phyloP scores from a whole-genome alignment of 2,113 vertebrate species.

The Pachypanchax playfairii region DNA sequence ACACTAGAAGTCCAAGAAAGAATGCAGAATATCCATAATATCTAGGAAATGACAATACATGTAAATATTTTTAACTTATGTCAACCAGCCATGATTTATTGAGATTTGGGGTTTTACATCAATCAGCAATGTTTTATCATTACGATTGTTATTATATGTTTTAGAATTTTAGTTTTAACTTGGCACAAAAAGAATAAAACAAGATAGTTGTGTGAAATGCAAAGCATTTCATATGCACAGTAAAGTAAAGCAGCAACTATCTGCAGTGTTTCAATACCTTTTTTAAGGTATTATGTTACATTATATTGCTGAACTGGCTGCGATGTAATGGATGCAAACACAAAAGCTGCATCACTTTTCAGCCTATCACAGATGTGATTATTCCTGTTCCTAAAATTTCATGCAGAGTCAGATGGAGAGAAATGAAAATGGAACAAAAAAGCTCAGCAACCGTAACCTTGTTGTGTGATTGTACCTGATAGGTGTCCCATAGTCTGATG shows the following conservation, averaged over 20 bases:
- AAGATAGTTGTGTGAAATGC: too few relatives aligned
- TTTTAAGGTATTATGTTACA: not conserved
- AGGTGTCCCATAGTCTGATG: slow-evolving; percentile 95
- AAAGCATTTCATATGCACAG: too few relatives aligned
- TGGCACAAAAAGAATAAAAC: too few relatives aligned
- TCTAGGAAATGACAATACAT: too few relatives aligned
- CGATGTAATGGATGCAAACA: slow-evolving; percentile 10
- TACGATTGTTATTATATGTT: too few relatives aligned
- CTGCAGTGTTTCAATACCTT: not conserved
- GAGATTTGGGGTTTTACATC: too few relatives aligned
- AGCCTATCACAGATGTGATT: slow-evolving; percentile 27
- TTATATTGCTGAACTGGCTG: slow-evolving; percentile 4
- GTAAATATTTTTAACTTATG: too few relatives aligned
- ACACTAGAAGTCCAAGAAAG: too few relatives aligned
- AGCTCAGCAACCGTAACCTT: slow-evolving; percentile 1
- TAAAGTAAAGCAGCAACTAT: not conserved
- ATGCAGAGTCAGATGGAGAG: slow-evolving; percentile 6
- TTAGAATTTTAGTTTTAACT: too few relatives aligned
- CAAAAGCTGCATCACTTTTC: slow-evolving; percentile 9
- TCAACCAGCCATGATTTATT: too few relatives aligned
- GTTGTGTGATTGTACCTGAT: slow-evolving; percentile 83
- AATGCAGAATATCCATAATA: too few relatives aligned
- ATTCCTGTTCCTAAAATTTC: slow-evolving; percentile 8
- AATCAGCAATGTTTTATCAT: too few relatives aligned
- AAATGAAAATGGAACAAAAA: slow-evolving; percentile 9